These are phyloP conservation scores for Pipistrellus pygmaeus DNA, from an alignment of 2,797 vertebrate species.

Conservation along the genomic window DNA sequence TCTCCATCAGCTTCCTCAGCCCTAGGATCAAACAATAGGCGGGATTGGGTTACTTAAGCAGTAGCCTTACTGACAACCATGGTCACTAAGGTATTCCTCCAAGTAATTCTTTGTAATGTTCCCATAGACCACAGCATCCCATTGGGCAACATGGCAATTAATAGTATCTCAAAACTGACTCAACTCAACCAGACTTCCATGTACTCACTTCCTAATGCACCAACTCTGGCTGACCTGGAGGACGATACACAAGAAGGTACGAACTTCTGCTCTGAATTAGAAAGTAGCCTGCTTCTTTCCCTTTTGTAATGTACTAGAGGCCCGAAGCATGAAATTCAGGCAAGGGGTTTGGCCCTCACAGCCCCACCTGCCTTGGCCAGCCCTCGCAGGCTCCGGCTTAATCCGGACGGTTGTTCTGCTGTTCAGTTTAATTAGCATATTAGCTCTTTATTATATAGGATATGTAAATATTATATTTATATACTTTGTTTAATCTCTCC, in stretches of 20 bases:
- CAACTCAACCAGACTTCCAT: conserved; percentile 91
- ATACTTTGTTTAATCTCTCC: neutral
- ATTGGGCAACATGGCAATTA: conserved; percentile 95
- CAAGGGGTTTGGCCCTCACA: too few relatives aligned
- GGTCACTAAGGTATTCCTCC: neutral
- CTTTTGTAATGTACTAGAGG: neutral
- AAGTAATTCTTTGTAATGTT: conserved; percentile 51
- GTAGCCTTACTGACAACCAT: neutral
- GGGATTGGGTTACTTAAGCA: conserved; percentile 10
- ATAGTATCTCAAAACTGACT: conserved; percentile 91
- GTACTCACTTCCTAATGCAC: conserved; percentile 93
- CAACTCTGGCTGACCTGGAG: conserved; percentile 95
- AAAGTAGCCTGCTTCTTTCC: conserved; percentile 21
- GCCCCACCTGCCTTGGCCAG: too few relatives aligned
- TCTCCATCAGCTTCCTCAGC: neutral
- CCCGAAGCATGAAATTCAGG: too few relatives aligned
- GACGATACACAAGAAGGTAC: conserved; percentile 91
- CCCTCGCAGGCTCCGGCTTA: too few relatives aligned
- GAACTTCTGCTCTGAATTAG: neutral
- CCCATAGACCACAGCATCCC: conserved; percentile 92
- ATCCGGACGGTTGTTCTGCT: too few relatives aligned
- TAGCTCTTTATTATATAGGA: too few relatives aligned
- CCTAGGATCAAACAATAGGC: neutral
- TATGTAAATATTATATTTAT: neutral
- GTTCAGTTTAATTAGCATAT: too few relatives aligned